Evolutionary conservation across 2,888 invertebrate genomes (phyloP).

Genomic region (Steinernema hermaphroditum): DNA sequence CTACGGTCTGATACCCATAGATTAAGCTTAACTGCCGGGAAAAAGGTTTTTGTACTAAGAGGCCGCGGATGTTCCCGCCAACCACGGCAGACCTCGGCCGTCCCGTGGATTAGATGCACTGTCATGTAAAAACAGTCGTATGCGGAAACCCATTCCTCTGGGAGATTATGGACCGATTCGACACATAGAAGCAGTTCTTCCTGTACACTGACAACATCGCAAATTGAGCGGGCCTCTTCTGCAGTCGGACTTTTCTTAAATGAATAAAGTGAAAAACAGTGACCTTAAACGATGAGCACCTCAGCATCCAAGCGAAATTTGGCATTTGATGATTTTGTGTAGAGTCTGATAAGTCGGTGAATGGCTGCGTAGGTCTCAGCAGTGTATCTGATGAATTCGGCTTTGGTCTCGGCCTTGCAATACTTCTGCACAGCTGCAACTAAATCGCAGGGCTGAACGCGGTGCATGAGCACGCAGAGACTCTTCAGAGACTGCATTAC

Average conservation of each 20-base stretch:
- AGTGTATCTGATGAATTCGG: neutral
- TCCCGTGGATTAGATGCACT: constrained; percentile 55
- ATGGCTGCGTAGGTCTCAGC: neutral
- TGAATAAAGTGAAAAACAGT: too few relatives aligned
- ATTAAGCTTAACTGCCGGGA: constrained; percentile 50
- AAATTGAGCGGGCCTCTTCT: neutral
- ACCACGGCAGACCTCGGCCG: constrained; percentile 38
- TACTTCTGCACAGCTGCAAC: constrained; percentile 57
- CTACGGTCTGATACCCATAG: constrained; percentile 44
- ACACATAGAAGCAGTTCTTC: constrained; percentile 49
- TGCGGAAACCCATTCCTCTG: constrained; percentile 49
- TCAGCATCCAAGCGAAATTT: constrained; percentile 13
- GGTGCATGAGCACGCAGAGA: constrained; percentile 66
- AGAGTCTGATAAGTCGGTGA: neutral
- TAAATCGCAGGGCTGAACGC: constrained; percentile 67
- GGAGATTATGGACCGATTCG: constrained; percentile 65
- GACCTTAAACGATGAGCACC: too few relatives aligned
- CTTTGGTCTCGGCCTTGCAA: neutral
- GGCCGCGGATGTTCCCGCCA: constrained; percentile 41
- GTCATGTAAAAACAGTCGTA: constrained; percentile 49
- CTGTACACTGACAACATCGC: constrained; percentile 5
- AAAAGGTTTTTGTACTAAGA: constrained; percentile 43
- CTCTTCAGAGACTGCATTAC: constrained; percentile 67
- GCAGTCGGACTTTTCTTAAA: too few relatives aligned
- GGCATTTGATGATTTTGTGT: neutral